Evolutionary conservation across 2,888 invertebrate genomes (phyloP).

Genomic region (Machimus rusticus): DNA sequence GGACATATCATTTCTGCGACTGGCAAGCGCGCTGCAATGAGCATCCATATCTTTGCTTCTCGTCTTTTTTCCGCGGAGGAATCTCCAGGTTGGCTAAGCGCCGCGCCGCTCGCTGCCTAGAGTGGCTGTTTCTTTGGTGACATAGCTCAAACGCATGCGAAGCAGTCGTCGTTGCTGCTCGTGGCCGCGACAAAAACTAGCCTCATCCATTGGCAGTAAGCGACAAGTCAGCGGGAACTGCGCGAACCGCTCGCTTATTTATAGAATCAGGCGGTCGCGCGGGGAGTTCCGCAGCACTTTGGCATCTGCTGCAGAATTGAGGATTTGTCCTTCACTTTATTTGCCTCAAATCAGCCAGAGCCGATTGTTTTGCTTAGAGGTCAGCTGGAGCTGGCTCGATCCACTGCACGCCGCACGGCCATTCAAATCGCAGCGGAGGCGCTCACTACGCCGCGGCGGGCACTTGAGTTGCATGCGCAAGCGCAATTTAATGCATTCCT

Average conservation of each 20-base stretch:
- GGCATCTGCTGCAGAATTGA: constrained; percentile 35
- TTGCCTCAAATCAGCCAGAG: constrained; percentile 30
- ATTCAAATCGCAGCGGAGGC: neutral
- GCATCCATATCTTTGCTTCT: neutral
- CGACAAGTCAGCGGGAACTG: neutral
- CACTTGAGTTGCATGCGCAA: neutral
- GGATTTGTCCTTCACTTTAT: constrained; percentile 38
- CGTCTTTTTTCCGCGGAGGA: neutral
- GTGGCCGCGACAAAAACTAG: neutral
- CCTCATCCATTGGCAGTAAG: neutral
- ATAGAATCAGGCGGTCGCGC: constrained; percentile 24
- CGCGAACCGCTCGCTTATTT: constrained; percentile 8
- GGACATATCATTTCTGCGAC: constrained; percentile 12
- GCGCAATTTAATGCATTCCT: constrained; percentile 35
- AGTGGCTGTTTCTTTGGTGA: neutral
- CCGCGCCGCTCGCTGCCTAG: constrained; percentile 1
- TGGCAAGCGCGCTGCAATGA: neutral
- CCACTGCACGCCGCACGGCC: neutral
- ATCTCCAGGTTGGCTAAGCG: neutral
- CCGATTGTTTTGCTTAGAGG: constrained; percentile 9
- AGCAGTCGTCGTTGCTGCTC: neutral
- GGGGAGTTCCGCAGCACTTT: neutral
- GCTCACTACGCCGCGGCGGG: neutral
- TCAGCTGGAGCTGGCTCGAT: neutral
- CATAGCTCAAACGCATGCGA: constrained; percentile 37